Evolutionary conservation across 2,113 vertebrate species (phyloP), one percentile per base, ranked within the genome.

Genomic region (Arenaria interpres): DNA sequence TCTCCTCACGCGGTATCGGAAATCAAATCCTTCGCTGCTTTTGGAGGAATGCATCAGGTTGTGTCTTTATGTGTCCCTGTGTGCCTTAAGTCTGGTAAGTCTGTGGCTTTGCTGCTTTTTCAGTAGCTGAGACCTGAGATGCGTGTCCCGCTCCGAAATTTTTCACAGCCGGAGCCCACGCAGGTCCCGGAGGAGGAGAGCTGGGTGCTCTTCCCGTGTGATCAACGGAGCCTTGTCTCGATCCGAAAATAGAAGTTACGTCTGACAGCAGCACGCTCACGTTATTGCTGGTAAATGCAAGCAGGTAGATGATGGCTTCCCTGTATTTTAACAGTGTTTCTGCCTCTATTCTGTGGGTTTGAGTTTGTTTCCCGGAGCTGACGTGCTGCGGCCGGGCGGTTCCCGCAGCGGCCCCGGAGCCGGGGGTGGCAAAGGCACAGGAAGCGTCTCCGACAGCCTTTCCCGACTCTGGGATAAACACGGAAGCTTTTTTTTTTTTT

Each of bases 331-430:
- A 12, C 2, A 2, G 25, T 80, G 43, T 1, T 39, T 90, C 80
- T 63, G 32, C 35, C 35, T 80, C 75, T 10, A 68, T 18, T 50
- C 86, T 1, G 2, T 18, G 39, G 32, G 11, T 54, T 66, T 60
- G 54, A 50, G 33, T 32, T 73, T 69, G 28, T 90, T 93, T 87
- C 43, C 37, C 37, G 37, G 74, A 59, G n/a, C 56, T 4, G 28
- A 48, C 1, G 0, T 37, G 59, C 66, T 1, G 4, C 7, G 3
- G 56, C 37, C 3, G 15, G 60, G 48, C 4, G 16, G 56, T 56
- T 93, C 71, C 86, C 0, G 0, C 35, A 43, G 87, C 33, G 0
- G 0, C 92, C 71, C 86, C 0, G 0, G 33, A 43, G 87, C 33
- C 0, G 0, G 23, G 71, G 20, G 46, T n/a, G 85, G 41, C 30